phyloP scores from a whole-genome alignment of 2,113 vertebrate genomes.

The Entelurus aequoreus region DNA sequence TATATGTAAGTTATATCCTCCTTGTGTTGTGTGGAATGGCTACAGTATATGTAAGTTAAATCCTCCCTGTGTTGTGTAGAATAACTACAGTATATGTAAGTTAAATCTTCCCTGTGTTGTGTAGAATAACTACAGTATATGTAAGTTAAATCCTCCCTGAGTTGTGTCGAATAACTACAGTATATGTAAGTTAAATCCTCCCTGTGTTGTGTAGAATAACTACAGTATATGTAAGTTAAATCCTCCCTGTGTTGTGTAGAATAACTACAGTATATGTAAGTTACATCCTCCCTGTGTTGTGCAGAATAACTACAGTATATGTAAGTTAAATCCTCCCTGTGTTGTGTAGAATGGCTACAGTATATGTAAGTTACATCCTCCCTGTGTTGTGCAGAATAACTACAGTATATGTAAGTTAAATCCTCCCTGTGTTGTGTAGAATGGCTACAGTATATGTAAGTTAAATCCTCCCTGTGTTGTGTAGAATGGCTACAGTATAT shows the following conservation, averaged over 20 bases:
- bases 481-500: too few species aligned
- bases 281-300: background rate
- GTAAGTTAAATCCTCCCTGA: background rate
- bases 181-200: conserved; percentile 78
- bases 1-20: conserved; percentile 73
- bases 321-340: conserved; percentile 62
- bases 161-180: conserved; percentile 80
- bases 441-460: conserved; percentile 87
- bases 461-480: conserved; percentile 37
- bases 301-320: conserved; percentile 86
- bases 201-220: too few species aligned
- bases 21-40: conserved; percentile 70
- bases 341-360: conserved; percentile 80
- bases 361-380: conserved; percentile 73
- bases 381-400: conserved; percentile 70
- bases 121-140: background rate
- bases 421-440: conserved; percentile 58
- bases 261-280: conserved; percentile 87
- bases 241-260: conserved; percentile 58
- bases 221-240: background rate
- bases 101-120: background rate
- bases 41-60: conserved; percentile 86
- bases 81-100: too few species aligned
- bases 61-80: too few species aligned
- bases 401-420: conserved; percentile 83